A percentile compares a stretch with the other conserved stretches of the same genome.
Evolutionary conservation across 2,888 invertebrate genomes (phyloP).

Genomic region (Temnothorax unifasciatus): DNA sequence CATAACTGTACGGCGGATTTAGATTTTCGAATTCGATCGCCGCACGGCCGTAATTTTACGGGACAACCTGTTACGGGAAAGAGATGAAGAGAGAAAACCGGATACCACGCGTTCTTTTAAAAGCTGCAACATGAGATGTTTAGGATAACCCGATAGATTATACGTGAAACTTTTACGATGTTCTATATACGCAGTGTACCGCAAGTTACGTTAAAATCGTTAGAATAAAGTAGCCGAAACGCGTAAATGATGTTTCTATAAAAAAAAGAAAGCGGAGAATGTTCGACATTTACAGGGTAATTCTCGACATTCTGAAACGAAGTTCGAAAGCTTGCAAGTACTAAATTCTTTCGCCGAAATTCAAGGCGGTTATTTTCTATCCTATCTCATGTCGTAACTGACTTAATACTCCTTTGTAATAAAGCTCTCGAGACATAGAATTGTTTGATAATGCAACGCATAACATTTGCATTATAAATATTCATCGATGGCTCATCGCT

Average conservation of each 20-base stretch:
- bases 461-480: constrained; percentile 53
- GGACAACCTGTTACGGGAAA: background rate
- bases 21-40: background rate
- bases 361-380: background rate
- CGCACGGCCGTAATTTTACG: background rate
- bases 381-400: background rate
- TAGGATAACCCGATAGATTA: constrained; percentile 10
- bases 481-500: constrained; percentile 51
- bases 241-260: background rate
- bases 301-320: background rate
- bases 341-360: background rate
- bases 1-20: background rate
- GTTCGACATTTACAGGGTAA: background rate
- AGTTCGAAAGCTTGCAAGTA: background rate
- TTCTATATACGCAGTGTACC: background rate
- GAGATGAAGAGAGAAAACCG: background rate
- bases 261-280: background rate
- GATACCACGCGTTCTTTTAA: background rate
- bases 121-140: constrained; percentile 12
- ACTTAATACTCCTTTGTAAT: background rate
- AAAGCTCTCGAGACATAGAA: background rate
- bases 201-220: constrained; percentile 5
- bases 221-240: background rate
- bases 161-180: background rate
- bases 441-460: background rate